phyloP scores from a whole-genome alignment of 2,113 vertebrate genomes.

The Lophura nycthemera region DNA sequence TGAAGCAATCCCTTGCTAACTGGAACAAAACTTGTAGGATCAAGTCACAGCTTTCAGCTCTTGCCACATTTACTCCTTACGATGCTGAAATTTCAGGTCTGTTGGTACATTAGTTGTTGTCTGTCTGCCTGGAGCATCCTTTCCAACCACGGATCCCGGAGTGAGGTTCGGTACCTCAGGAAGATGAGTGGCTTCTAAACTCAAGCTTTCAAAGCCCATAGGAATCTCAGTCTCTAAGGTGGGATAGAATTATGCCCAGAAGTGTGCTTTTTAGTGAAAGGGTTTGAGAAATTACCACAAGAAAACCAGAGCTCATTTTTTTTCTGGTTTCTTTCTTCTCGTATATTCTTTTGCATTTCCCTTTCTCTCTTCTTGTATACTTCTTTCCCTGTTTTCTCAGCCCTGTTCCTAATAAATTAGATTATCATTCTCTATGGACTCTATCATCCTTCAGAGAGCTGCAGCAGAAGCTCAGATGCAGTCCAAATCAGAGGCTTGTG shows the following conservation, averaged over 20 bases:
- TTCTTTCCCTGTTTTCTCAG: neutral
- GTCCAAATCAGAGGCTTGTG: neutral
- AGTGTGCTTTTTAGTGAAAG: neutral
- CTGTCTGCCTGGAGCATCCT: neutral
- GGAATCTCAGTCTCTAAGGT: neutral
- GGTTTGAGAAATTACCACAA: neutral
- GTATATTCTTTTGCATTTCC: neutral
- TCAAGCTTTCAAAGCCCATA: neutral
- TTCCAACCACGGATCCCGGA: neutral
- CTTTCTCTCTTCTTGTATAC: neutral
- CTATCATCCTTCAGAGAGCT: neutral
- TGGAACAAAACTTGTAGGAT: neutral
- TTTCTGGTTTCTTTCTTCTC: neutral
- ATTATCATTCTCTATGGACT: neutral
- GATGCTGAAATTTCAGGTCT: fast-evolving
- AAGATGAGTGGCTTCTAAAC: neutral
- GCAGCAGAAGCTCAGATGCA: neutral
- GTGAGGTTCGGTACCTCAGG: neutral
- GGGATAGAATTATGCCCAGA: neutral
- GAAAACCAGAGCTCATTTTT: neutral
- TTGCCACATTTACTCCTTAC: neutral
- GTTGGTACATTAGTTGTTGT: neutral
- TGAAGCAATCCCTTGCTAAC: neutral
- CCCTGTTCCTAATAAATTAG: neutral
- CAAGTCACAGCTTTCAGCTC: fast-evolving